phyloP scores from a whole-genome alignment of 2,113 vertebrate genomes.

The Chauna torquata region DNA sequence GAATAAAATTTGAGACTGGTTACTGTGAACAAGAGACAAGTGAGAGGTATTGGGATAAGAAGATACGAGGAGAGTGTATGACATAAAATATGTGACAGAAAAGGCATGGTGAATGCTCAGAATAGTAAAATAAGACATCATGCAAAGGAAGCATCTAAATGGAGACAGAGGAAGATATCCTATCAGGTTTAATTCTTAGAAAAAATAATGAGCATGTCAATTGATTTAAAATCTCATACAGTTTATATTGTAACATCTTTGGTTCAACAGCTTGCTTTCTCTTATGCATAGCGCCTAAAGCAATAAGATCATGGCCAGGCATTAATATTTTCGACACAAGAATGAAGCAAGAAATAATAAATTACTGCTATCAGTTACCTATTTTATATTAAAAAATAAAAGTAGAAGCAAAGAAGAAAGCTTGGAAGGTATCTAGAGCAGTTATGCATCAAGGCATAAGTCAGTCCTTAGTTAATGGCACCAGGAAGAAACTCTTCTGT shows the following conservation, averaged over 20 bases:
- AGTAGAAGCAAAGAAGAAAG: neutral
- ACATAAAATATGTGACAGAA: neutral
- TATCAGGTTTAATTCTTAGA: neutral
- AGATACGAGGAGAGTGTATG: neutral
- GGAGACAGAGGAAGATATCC: neutral
- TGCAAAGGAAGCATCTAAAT: neutral
- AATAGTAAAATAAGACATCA: slow-evolving; percentile 6
- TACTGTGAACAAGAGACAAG: neutral
- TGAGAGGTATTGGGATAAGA: neutral
- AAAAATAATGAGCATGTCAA: neutral
- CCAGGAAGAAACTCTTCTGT: neutral
- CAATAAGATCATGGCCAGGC: neutral
- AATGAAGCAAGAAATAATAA: neutral
- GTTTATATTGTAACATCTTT: neutral
- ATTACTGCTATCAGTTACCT: neutral
- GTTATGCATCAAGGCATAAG: neutral
- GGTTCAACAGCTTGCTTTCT: neutral
- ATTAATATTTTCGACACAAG: neutral
- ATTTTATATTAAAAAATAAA: neutral
- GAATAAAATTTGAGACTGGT: neutral
- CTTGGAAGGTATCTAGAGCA: neutral
- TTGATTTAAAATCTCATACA: neutral
- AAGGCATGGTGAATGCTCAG: neutral
- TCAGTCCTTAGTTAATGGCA: neutral
- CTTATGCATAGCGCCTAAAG: neutral